A percentile compares a stretch with the other conserved stretches of the same genome.
Conservation (phyloP, 53 echinoderm and acorn worm genomes). For the Crossaster papposus region DNA sequence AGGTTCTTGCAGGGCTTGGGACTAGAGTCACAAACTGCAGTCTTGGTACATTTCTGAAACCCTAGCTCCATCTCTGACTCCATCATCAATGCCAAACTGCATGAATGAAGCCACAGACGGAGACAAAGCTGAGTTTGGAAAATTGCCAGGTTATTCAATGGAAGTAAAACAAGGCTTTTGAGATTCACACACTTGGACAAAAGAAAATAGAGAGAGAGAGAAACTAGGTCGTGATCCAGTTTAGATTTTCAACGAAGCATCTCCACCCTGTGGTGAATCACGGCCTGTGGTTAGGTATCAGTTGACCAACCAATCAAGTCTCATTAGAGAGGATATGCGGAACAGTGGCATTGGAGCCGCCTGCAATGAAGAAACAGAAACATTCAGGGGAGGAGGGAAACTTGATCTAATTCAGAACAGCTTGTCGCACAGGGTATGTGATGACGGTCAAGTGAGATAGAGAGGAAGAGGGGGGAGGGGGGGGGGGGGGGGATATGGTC, state of each 20-base stretch:
- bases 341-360: slow-evolving; percentile 37
- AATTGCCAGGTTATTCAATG: no score
- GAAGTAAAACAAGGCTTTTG: not conserved
- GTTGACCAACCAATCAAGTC: slow-evolving; percentile 34
- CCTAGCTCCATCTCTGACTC: no score
- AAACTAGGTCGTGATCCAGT: not conserved
- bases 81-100: no score
- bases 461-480: not conserved
- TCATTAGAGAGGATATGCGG: slow-evolving; percentile 25
- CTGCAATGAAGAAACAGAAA: not conserved
- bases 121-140: no score
- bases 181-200: not conserved
- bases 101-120: no score
- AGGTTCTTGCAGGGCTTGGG: no score
- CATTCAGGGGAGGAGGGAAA: not conserved
- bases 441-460: not conserved
- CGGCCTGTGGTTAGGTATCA: slow-evolving; percentile 23
- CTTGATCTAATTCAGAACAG: slow-evolving; percentile 55
- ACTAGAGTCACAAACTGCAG: no score
- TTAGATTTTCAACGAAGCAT: not conserved
- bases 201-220: not conserved
- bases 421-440: not conserved
- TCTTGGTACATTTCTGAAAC: no score
- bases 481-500: not conserved
- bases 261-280: not conserved